These are phyloP conservation scores for Acanthornis magna DNA, from an alignment of 2,797 vertebrate genomes.

Conservation along the genomic window DNA sequence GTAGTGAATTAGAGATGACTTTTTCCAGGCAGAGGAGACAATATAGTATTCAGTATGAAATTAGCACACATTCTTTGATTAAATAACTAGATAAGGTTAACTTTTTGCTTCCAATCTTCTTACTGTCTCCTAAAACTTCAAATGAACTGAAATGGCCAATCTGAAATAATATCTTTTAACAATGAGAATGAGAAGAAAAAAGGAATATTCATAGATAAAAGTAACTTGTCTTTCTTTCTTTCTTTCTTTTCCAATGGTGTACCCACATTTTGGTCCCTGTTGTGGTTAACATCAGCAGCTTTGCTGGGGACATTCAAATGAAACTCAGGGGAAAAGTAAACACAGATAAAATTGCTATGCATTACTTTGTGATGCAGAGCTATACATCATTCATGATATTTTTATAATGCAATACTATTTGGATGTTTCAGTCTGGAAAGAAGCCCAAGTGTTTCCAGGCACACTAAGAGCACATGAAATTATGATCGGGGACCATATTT, in stretches of 20 bases:
- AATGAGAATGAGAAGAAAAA: neutral
- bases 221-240: neutral
- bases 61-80: neutral
- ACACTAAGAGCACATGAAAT: conserved; percentile 26
- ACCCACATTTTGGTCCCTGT: neutral
- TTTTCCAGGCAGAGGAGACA: neutral
- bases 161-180: neutral
- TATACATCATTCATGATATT: conserved; percentile 18
- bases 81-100: neutral
- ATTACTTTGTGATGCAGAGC: neutral
- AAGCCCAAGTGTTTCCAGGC: conserved; percentile 51
- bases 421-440: conserved; percentile 32
- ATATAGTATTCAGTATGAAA: neutral
- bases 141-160: neutral
- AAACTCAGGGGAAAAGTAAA: conserved; percentile 3
- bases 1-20: neutral
- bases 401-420: conserved; percentile 38
- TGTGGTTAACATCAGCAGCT: neutral
- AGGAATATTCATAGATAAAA: neutral
- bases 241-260: neutral
- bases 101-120: neutral
- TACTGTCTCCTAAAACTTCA: neutral
- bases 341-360: neutral
- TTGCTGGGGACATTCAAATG: neutral
- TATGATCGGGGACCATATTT: neutral